Evolutionary conservation across 2,113 vertebrate genomes (phyloP).

Genomic region (Oenanthe melanoleuca): DNA sequence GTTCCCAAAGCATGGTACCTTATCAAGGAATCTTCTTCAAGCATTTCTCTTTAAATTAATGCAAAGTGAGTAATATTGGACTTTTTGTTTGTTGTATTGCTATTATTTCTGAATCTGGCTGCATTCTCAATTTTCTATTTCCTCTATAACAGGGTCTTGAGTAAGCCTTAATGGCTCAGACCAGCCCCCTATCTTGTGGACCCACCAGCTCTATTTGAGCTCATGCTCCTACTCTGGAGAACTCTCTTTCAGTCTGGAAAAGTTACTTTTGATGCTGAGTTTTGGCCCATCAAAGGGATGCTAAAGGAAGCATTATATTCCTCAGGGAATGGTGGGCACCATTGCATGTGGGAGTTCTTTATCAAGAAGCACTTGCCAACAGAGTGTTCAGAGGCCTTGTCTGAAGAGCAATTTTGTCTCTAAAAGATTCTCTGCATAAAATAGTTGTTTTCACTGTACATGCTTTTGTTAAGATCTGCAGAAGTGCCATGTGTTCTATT

Average conservation of each 20-base stretch:
- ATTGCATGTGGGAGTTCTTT: not conserved
- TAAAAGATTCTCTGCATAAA: not conserved
- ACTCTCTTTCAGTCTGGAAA: not conserved
- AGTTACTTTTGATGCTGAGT: not conserved
- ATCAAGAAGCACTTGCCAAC: not conserved
- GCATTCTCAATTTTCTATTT: not conserved
- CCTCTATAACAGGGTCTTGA: not conserved
- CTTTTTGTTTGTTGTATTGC: fast-evolving
- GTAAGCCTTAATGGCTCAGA: not conserved
- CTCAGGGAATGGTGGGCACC: not conserved
- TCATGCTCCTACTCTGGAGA: not conserved
- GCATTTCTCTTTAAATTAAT: not conserved
- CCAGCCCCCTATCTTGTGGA: not conserved
- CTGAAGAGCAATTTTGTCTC: not conserved
- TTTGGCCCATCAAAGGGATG: not conserved
- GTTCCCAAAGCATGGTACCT: not conserved
- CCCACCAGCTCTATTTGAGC: not conserved
- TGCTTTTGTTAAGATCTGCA: not conserved
- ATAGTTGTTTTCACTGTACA: not conserved
- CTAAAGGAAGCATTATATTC: not conserved
- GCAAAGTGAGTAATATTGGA: not conserved
- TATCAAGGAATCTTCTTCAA: not conserved
- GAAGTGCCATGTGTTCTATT: not conserved
- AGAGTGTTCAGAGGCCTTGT: not conserved
- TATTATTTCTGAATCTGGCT: not conserved